phyloP scores from a whole-genome alignment of 2,113 vertebrate genomes.

The Sterrhoptilus dennistouni region DNA sequence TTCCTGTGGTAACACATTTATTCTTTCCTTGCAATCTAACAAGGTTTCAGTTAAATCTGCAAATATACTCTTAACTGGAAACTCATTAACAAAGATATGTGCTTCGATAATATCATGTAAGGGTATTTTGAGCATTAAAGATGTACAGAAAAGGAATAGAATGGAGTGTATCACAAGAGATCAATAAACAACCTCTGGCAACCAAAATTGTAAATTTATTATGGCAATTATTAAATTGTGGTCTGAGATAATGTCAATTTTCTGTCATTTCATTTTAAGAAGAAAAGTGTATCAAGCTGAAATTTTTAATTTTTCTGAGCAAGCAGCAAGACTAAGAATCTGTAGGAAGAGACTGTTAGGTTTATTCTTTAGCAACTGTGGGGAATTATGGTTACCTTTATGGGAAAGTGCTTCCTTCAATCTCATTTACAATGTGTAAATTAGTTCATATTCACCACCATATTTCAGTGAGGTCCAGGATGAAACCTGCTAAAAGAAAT shows the following conservation, averaged over 20 bases:
- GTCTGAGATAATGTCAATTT: background rate
- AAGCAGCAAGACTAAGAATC: background rate
- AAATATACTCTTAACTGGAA: slow-evolving; percentile 27
- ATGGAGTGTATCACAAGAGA: background rate
- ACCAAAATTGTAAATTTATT: background rate
- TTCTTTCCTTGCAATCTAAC: background rate
- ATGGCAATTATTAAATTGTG: background rate
- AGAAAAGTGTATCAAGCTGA: background rate
- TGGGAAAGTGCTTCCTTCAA: background rate
- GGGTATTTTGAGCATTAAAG: background rate
- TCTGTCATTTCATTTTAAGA: background rate
- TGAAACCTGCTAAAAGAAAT: background rate
- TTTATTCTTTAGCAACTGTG: background rate
- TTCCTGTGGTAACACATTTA: background rate
- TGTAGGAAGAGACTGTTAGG: background rate
- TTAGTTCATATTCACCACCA: background rate
- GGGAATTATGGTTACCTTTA: background rate
- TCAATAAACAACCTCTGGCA: background rate
- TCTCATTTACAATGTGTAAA: background rate
- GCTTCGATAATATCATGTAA: background rate
- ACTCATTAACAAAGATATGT: background rate
- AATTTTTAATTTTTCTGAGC: background rate
- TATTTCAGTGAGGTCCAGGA: background rate
- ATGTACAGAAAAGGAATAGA: background rate
- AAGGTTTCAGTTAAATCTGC: background rate